Base-by-base conservation (phyloP, 2,888 invertebrate genomes). In the Biston betularia region DNA sequence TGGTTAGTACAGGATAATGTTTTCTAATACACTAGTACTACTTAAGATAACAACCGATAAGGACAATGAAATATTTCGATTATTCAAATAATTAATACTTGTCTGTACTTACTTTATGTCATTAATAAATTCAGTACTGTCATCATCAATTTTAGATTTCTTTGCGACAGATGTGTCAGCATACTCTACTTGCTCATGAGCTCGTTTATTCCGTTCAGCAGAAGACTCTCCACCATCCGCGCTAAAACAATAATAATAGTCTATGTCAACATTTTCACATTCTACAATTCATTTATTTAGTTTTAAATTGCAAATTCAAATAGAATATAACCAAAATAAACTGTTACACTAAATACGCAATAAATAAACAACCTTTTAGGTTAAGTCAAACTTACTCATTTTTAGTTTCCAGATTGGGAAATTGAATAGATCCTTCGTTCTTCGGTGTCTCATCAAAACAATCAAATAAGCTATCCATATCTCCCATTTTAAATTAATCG, bases 381-480 rank as follows among this genome's bases (percentile, higher is more conserved):
- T 88, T 87, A 83, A 65, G 62, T 48, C 24, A 9, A 63, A 87
- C 92, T 83, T 82, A 92, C 92, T 74, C 42, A 34, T 77, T 73
- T 38, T 79, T 75, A 56, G 77, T 76, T 11, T 78, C 79, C 56
- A 87, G 68, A 50, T 84, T 86, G 42, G 89, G 88, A 59, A 86
- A 80, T 70, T 88, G 86, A 45, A 86, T 75, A 40, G 86, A 72
- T 38, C 83, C 73, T 72, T 84, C 85, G 73, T 81, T 87, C 35
- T 82, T 72, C 8, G 79, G 68, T 6, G 81, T 67, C 52, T 92
- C 89, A 44, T 91, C 91, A 74, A 93, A 93, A 79, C 93, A 93
- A 80, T 90, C 90, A 77, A 93, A 93, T 76, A 93, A 79, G 79
- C 74, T 85, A 69, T 86, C 81, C 33, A 92, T 69, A 72, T 90